Percentiles rank a stretch among this genome's conserved stretches.
Evolutionary conservation across 2,888 invertebrate genomes (phyloP).

Genomic region (Calliopum simillimum): DNA sequence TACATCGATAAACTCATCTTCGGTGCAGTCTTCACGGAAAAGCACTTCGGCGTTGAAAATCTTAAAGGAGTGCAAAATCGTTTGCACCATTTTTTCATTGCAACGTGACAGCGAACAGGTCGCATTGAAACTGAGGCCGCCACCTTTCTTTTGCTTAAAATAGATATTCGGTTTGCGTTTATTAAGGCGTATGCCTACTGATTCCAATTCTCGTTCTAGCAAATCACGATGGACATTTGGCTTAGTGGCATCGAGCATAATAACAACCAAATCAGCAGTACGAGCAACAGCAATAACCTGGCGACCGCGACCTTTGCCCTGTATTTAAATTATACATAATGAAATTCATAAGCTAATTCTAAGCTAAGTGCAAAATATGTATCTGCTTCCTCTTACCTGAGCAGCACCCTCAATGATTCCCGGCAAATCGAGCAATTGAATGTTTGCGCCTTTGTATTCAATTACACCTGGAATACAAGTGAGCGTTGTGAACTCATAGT

Average conservation of each 20-base stretch:
- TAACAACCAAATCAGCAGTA: constrained; percentile 96
- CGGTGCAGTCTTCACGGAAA: constrained; percentile 94
- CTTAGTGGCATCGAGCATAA: constrained; percentile 99
- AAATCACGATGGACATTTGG: constrained; percentile 94
- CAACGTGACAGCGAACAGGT: constrained; percentile 93
- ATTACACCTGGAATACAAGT: constrained; percentile 99
- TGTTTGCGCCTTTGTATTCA: constrained; percentile 98
- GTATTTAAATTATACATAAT: constrained; percentile 18
- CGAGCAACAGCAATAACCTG: constrained; percentile 99
- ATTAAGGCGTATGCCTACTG: constrained; percentile 97
- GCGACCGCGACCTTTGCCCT: constrained; percentile 89
- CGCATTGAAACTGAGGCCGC: constrained; percentile 96
- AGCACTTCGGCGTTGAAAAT: constrained; percentile 95
- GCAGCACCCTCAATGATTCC: constrained; percentile 99
- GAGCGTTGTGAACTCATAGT: constrained; percentile 98
- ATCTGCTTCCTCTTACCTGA: constrained; percentile 68
- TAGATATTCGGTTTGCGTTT: constrained; percentile 97
- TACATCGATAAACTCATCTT: constrained; percentile 98
- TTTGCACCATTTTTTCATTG: constrained; percentile 97
- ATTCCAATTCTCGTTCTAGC: constrained; percentile 94
- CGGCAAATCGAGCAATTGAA: constrained; percentile 97
- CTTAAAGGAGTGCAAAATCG: constrained; percentile 98
- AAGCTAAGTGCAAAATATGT: neutral
- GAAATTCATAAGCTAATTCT: neutral
- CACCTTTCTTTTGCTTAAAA: constrained; percentile 96